Evolutionary conservation across 2,797 vertebrate genomes (phyloP).

Genomic region (Coregonus suidteri): DNA sequence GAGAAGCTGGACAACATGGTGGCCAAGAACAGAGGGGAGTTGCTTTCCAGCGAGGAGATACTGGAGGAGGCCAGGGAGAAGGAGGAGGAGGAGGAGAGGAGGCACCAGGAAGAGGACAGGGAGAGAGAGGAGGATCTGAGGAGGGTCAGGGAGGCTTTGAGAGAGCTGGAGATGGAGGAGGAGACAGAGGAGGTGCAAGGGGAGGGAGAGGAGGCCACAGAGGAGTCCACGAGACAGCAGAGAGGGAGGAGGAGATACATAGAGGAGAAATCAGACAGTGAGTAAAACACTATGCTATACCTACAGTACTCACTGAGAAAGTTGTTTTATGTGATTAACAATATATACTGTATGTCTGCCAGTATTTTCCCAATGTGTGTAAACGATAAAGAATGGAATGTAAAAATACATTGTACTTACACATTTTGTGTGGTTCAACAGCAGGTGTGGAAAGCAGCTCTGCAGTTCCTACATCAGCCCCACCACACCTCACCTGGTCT

Average conservation of each 20-base stretch:
- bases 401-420: background rate
- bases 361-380: too few relatives aligned
- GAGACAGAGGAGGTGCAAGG: background rate
- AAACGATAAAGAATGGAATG: too few relatives aligned
- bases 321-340: too few relatives aligned
- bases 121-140: background rate
- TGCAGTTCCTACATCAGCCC: background rate
- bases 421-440: background rate
- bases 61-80: background rate
- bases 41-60: conserved; percentile 25
- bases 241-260: background rate
- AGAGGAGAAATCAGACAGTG: conserved; percentile 4
- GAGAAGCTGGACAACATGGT: conserved; percentile 39
- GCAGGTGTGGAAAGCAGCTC: background rate
- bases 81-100: too few relatives aligned
- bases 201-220: background rate
- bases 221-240: conserved; percentile 3
- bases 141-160: conserved; percentile 10
- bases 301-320: background rate
- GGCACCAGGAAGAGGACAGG: background rate
- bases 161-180: conserved; percentile 21
- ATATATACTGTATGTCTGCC: too few relatives aligned
- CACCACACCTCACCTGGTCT: conserved; percentile 1
- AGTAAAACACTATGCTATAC: background rate
- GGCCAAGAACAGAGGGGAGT: conserved; percentile 17